Conservation (phyloP, 2,113 vertebrate genomes). For the Macaca fascicularis region T2T-MFA8v1.1 NC_088375.1:183480501-183481000, state of each 20-base stretch:
- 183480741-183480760: not conserved
- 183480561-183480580: not conserved
- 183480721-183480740: not conserved
- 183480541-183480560: not conserved
- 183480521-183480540: not conserved
- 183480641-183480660: not conserved
- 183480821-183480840: not conserved
- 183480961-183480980: not conserved
- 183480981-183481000: not conserved
- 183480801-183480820: not conserved
- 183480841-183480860: not conserved
- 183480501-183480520: not conserved
- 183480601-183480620: not conserved
- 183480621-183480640: not conserved
- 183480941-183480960: not conserved
- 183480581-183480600: not conserved
- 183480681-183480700: not conserved
- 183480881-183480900: not conserved
- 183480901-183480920: not conserved
- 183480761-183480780: not conserved
- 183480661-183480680: not conserved
- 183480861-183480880: not conserved
- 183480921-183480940: not conserved
- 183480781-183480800: not conserved
- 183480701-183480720: not conserved